Evolutionary conservation across 2,888 invertebrate species (phyloP), one percentile per base, ranked within the genome.

Genomic region (Eilema depressum): DNA sequence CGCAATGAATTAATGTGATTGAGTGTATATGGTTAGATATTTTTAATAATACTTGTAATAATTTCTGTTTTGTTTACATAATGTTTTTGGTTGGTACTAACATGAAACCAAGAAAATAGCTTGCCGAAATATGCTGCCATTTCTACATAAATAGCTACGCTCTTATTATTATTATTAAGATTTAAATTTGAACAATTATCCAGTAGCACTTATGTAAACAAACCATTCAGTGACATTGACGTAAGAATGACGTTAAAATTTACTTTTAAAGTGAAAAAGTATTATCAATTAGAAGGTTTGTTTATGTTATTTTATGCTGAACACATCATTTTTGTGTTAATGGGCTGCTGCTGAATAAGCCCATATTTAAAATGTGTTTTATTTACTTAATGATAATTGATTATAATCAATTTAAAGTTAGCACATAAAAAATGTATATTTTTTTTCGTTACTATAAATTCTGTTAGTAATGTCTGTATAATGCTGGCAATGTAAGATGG

Each of bases 401-500:
- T 17, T 5, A 59, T 17, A 59, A 17, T 17, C n/a, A n/a, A 64
- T 63, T 63, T 37, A 30, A 25, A 63, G 30, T 59, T 28, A 69
- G 59, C 25, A 69, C 33, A 47, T 20, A 14, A 63, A 37, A 66
- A 61, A 66, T 62, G 66, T 14, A 11, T 25, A 4, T 28, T 7
- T 71, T 0, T 33, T 20, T 41, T 56, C 23, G 60, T 75, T 74
- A 79, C 78, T 72, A 66, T 63, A 63, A n/a, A 66, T 53, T 75
- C 57, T 59, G 76, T 74, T 20, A 37, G 37, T n/a, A n/a, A n/a
- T n/a, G n/a, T 76, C 33, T 47, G 17, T 77, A 73, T 69, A 75
- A 75, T 41, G 76, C 63, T 83, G 84, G 90, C 86, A 88, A 89
- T 91, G 88, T 88, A 89, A 92, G 86, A 92, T 93, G 93, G 93